A percentile compares a stretch with the other conserved stretches of the same genome.
Conservation (phyloP, 1,140 invertebrate species). For the Drosophila pandora region DNA sequence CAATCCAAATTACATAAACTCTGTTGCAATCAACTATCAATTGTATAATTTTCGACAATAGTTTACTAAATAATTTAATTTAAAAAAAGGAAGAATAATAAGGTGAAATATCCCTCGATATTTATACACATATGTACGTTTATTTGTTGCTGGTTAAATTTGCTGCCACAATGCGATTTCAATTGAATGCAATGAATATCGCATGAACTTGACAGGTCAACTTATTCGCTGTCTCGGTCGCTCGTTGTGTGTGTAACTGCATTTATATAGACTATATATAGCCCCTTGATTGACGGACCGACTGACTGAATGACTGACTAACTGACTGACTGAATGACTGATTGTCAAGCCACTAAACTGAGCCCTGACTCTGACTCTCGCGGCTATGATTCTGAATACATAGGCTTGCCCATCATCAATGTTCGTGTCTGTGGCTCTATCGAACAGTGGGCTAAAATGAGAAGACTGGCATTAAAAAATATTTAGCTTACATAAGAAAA, state of each 20-base stretch:
- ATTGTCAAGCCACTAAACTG: slow-evolving; percentile 46
- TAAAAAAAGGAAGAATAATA: too few relatives aligned
- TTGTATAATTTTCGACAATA: too few relatives aligned
- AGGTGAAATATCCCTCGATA: neutral
- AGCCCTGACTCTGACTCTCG: slow-evolving; percentile 50
- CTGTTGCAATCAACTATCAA: too few relatives aligned
- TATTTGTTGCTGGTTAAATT: neutral
- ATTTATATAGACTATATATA: slow-evolving; percentile 32
- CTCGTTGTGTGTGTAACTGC: slow-evolving; percentile 7
- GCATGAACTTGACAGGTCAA: slow-evolving; percentile 52
- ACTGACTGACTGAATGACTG: slow-evolving; percentile 37
- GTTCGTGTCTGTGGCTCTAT: slow-evolving; percentile 1
- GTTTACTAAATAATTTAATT: too few relatives aligned
- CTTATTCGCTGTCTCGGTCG: slow-evolving; percentile 17
- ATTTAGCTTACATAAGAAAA: too few relatives aligned
- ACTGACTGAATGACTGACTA: slow-evolving; percentile 31
- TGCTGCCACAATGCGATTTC: slow-evolving; percentile 22
- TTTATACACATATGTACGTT: neutral
- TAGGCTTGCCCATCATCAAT: slow-evolving; percentile 53
- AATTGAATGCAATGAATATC: slow-evolving; percentile 48
- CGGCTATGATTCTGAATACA: slow-evolving; percentile 40
- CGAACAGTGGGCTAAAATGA: neutral
- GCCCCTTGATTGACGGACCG: slow-evolving; percentile 36
- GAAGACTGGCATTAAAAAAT: too few relatives aligned
- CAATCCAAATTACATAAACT: too few relatives aligned